Base-by-base conservation (phyloP, 2,113 vertebrate species). In the Suricata suricatta region DNA sequence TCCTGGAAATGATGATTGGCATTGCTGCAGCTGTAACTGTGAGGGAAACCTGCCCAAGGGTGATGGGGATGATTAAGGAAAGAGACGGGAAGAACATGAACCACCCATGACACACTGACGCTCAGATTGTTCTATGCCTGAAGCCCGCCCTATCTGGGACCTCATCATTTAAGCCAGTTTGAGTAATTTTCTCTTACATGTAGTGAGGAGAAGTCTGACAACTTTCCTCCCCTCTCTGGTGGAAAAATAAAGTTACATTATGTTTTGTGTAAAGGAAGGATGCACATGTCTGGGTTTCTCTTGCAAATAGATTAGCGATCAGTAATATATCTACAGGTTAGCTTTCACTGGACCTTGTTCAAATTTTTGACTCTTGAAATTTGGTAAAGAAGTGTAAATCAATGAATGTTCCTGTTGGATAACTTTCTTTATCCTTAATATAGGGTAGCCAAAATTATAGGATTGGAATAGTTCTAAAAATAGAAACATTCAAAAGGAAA, bases 391-490 rank as follows among this genome's bases (percentile, higher is more conserved):
- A 57, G 25, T 64, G 1, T 41, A 74, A 89, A 92, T 74, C 79
- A 90, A 25, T 82, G 21, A 54, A 1, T 47, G 19, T 41, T 47
- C 9, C 35, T 41, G 64, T 8, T n/a, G 41, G n/a, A 44, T 69
- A 83, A 27, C 29, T 41, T 95, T 86, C 13, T 31, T 92, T 54
- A n/a, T 68, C 7, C 31, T 33, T 60, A 92, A 71, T 54, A 17
- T 29, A 84, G 93, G 17, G 38, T 84, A 91, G n/a, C 54, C 82
- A 68, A 88, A 19, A 85, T 86, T 68, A 47, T 17, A 80, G 27
- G 19, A 88, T 90, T 72, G 85, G 50, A 52, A 94, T 38, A 60
- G 71, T 14, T 94, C 93, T 96, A 77, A 96, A 97, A 90, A 95
- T 50, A 88, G 69, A 90, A 88, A 92, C 50, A 31, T 31, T 76